Evolutionary conservation across 1,140 invertebrate species (phyloP).

Genomic region (Chymomyza costata): DNA sequence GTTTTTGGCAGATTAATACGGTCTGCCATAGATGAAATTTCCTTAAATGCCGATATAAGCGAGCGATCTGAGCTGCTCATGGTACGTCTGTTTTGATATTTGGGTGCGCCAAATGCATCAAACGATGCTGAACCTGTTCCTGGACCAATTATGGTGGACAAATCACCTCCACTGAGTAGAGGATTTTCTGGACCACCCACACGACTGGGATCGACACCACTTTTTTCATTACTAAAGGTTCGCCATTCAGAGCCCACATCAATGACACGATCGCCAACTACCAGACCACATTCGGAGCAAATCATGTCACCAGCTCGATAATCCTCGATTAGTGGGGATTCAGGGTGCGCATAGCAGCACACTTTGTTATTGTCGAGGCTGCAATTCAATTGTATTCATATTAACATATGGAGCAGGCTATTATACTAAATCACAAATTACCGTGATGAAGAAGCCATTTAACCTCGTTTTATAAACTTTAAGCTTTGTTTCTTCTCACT

Average conservation of each 20-base stretch:
- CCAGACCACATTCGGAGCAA: conserved; percentile 98
- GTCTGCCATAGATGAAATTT: conserved; percentile 98
- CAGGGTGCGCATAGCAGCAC: conserved; percentile 95
- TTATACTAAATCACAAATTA: conserved; percentile 9
- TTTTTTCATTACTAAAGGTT: conserved; percentile 99
- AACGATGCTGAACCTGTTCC: conserved; percentile 88
- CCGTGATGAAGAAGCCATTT: conserved; percentile 64
- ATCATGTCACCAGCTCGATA: conserved; percentile 99
- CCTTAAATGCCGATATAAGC: conserved; percentile 95
- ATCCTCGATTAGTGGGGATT: conserved; percentile 96
- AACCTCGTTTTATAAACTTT: conserved; percentile 15
- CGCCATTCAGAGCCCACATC: conserved; percentile 99
- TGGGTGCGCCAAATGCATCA: conserved; percentile 88
- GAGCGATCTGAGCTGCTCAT: conserved; percentile 96
- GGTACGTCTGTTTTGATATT: conserved; percentile 95
- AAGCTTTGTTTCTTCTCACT: conserved; percentile 1
- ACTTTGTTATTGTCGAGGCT: conserved; percentile 81
- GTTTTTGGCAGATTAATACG: conserved; percentile 96
- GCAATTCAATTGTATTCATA: background rate
- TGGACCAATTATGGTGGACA: conserved; percentile 97
- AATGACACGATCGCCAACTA: conserved; percentile 98
- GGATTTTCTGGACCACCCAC: conserved; percentile 98
- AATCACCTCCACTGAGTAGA: conserved; percentile 94
- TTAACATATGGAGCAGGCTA: too few species aligned
- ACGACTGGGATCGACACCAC: conserved; percentile 97